Evolutionary conservation across 2,113 vertebrate species (phyloP).

Genomic region (Micronycteris hirsuta): DNA sequence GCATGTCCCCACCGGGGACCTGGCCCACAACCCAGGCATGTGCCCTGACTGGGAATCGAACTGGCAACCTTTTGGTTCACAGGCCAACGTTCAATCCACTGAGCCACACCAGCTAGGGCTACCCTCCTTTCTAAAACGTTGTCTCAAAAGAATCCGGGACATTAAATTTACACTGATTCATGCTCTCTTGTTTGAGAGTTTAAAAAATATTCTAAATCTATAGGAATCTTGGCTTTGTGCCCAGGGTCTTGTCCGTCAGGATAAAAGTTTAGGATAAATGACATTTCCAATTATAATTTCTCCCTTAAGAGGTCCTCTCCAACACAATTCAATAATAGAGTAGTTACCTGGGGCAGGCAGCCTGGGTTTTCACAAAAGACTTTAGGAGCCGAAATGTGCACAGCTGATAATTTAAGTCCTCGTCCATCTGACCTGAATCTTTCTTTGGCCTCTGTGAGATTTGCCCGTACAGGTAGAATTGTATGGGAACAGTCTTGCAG

Average conservation of each 20-base stretch:
- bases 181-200: conserved; percentile 67
- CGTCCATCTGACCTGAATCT: conserved; percentile 66
- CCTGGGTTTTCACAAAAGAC: conserved; percentile 65
- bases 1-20: too few relatives aligned
- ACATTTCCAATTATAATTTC: conserved; percentile 78
- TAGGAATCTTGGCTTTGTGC: conserved; percentile 70
- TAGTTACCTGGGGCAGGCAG: conserved; percentile 32
- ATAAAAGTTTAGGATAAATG: conserved; percentile 77
- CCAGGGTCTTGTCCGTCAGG: conserved; percentile 69
- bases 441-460: conserved; percentile 57
- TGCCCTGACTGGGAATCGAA: too few relatives aligned
- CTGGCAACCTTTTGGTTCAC: too few relatives aligned
- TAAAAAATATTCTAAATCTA: conserved; percentile 72
- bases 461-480: conserved; percentile 51
- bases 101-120: too few relatives aligned
- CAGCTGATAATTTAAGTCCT: conserved; percentile 68
- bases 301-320: conserved; percentile 74
- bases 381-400: conserved; percentile 43
- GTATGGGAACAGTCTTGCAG: conserved; percentile 22
- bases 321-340: conserved; percentile 46
- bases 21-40: too few relatives aligned
- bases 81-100: too few relatives aligned
- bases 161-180: conserved; percentile 69
- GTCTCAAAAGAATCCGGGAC: conserved; percentile 66
- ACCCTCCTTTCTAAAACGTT: conserved; percentile 19